Evolutionary conservation across 2,797 vertebrate species (phyloP), one percentile per base, ranked within the genome.

Genomic region (Intellagama lesueurii): DNA sequence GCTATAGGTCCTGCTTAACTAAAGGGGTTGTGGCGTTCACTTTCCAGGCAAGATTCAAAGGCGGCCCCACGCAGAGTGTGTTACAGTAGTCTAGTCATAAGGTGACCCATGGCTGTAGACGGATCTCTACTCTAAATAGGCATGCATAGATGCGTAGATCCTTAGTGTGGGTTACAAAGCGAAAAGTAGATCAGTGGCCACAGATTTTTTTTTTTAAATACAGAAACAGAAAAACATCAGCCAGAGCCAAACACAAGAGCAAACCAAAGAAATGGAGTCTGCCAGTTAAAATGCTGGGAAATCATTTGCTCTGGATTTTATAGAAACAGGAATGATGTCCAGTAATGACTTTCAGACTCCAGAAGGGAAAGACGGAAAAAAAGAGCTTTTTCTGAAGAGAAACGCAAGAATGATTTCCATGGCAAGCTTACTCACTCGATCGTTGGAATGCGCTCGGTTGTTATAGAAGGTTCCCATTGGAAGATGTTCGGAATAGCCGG

Each of bases 381-480:
- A 78, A 26, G 0, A 75, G 32, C 56, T 87, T 0, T 69, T 30
- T 30, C 17, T 52, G 72, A 69, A 35, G 78, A 4, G 3, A 47
- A 1, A 75, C 0, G 19, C 17, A 16, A 0, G 28, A 64, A 44
- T 14, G 8, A 0, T 60, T 92, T 92, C 91, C 56, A 0, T 5
- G 2, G 91, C 73, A 56, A 72, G 90, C 70, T 78, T 87, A 96
- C 98, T 98, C 93, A 99, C 99, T 94, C 99, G 97, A 96, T 98
- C 98, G 97, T 99, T 99, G 92, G 99, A 99, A 92, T 99, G 99
- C 0, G 99, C 99, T 11, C 99, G 97, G 96, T 99, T 99, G 97
- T 99, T 99, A 86, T 92, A 95, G 96, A 99, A 99, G 47, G 92
- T 97, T 81, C 99, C 99, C 97, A 99, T 97, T 0, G 99, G 99